Percentiles rank a stretch among this genome's conserved stretches.
These are phyloP conservation scores for Serinus canaria DNA, from an alignment of 2,113 vertebrate genomes.

Conservation along the genomic window DNA sequence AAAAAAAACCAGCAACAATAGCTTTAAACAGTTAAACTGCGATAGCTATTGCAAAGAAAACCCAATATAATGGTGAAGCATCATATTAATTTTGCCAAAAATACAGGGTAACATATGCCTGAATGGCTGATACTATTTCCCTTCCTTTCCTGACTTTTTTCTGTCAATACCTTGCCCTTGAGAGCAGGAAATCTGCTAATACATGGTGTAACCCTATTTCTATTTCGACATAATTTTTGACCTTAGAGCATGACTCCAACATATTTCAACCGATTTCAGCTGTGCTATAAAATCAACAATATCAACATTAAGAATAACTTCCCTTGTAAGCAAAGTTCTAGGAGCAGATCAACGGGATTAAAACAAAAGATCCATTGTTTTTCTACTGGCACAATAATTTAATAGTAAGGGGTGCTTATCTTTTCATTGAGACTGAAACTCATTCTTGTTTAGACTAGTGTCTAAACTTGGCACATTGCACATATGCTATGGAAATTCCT, in stretches of 20 bases:
- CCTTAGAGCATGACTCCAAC: not conserved
- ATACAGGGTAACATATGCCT: not conserved
- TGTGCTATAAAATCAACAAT: not conserved
- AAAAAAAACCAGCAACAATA: not conserved
- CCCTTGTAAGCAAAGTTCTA: not conserved
- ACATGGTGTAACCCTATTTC: not conserved
- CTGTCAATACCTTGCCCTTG: not conserved
- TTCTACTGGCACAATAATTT: not conserved
- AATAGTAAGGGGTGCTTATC: not conserved
- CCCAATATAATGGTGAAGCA: not conserved
- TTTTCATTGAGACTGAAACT: slow-evolving; percentile 5
- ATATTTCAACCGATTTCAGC: not conserved
- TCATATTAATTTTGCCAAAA: not conserved
- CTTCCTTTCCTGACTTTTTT: not conserved
- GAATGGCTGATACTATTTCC: not conserved
- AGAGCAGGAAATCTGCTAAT: slow-evolving; percentile 18
- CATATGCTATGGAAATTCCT: not conserved
- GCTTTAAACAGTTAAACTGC: not conserved
- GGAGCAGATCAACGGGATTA: not conserved
- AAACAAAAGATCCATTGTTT: not conserved
- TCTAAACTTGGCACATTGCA: not conserved
- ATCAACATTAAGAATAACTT: not conserved
- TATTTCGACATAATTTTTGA: not conserved
- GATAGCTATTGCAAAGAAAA: not conserved
- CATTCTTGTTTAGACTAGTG: slow-evolving; percentile 9